Evolutionary conservation across 1,140 invertebrate genomes (phyloP), one percentile per base, ranked within the genome.

Genomic region (Asbolus verrucosus): DNA sequence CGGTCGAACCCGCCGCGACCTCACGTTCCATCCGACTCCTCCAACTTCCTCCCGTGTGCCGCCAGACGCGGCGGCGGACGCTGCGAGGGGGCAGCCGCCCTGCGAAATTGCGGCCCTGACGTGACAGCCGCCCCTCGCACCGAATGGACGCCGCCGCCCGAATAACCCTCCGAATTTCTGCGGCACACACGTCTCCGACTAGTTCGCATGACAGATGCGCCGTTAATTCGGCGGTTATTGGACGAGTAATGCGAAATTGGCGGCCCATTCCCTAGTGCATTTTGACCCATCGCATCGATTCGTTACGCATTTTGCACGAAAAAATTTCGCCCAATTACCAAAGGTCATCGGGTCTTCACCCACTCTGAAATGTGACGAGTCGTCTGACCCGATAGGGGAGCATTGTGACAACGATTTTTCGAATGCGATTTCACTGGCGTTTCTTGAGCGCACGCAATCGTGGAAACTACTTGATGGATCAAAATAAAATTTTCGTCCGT

Each of bases 1-100:
- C 38, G 62, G 62, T 65, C 61, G 61, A 65, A 65, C 62, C 27
- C 46, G 21, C 46, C 46, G 46, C 46, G 46, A 54, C 46, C 46
- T 54, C 46, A 54, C 46, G 46, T 54, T 54, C 46, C 46, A 54
- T 27, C 46, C 43, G 39, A 8, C 24, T 41, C 11, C 39, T 41
- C 39, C 15, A 27, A 27, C 39, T 41, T 14, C 41, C n/a, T n/a
- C n/a, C n/a, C n/a, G n/a, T n/a, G 27, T 27, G 19, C 27, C 27
- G 19, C 24, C 24, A 3, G 24, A 27, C 24, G 46, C 19, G 46
- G 46, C 46, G 16, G 41, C 46, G 43, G 16, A n/a, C n/a, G n/a
- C n/a, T n/a, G 11, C 19, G 8, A 5, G 6, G 16, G 16, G 43
- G 43, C 16, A 8, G 43, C 16, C 21, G 15, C 43, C 16, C 16